phyloP scores from a whole-genome alignment of 1,140 invertebrate genomes.

The Copidosoma floridanum region DNA sequence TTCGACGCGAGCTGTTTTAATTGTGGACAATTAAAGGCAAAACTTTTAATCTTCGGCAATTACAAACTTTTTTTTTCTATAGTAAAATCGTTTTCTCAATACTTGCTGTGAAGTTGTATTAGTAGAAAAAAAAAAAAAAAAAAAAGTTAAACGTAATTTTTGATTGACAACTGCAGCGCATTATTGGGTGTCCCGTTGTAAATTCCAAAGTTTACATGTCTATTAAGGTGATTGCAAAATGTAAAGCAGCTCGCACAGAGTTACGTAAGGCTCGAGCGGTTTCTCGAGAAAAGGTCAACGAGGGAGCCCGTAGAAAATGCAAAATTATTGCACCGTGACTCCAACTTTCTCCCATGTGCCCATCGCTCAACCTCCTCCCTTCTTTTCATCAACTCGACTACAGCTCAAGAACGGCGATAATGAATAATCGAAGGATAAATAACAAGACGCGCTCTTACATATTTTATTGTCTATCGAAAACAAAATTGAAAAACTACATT shows the following conservation, averaged over 20 bases:
- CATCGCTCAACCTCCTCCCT: not conserved
- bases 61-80: too few species aligned
- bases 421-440: not conserved
- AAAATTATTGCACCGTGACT: conserved; percentile 2
- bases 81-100: too few species aligned
- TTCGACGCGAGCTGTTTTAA: too few species aligned
- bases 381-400: too few species aligned
- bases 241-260: not conserved
- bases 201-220: not conserved
- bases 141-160: too few species aligned
- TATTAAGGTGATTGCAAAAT: not conserved
- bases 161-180: too few species aligned
- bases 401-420: not conserved
- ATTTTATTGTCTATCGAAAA: not conserved
- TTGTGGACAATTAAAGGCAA: too few species aligned
- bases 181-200: too few species aligned
- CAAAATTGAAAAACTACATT: not conserved
- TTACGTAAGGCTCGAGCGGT: not conserved
- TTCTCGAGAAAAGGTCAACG: conserved; percentile 10
- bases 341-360: conserved; percentile 2
- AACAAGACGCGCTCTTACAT: conserved; percentile 1
- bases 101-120: too few species aligned
- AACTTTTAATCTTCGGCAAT: too few species aligned
- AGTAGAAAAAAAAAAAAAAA: too few species aligned
- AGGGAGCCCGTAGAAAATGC: conserved; percentile 1